A percentile compares a stretch with the other conserved stretches of the same genome.
phyloP scores from a whole-genome alignment of 2,888 invertebrate genomes.

The Eledona agricola region DNA sequence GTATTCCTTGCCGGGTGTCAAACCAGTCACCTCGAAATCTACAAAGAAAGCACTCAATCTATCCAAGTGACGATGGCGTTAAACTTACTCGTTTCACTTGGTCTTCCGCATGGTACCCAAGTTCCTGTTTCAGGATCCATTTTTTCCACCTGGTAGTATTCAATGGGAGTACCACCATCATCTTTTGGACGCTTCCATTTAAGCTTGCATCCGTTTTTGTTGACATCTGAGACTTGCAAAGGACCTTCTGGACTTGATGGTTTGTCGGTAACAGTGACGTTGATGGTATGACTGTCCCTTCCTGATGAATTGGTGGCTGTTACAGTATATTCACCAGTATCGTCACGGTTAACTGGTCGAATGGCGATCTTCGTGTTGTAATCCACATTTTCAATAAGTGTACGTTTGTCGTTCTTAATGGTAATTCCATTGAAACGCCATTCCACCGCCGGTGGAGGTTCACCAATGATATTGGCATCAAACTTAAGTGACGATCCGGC shows the following conservation, averaged over 20 bases:
- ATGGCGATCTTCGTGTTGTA: conserved; percentile 89
- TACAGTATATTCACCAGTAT: conserved; percentile 88
- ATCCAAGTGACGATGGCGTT: neutral
- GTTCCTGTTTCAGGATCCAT: conserved; percentile 89
- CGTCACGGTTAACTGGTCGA: conserved; percentile 80
- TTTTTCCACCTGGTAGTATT: conserved; percentile 96
- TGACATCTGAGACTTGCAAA: conserved; percentile 86
- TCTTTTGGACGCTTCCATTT: conserved; percentile 96
- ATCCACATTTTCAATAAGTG: conserved; percentile 83
- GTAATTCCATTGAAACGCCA: conserved; percentile 91
- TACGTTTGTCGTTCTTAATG: conserved; percentile 72
- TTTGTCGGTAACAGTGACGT: conserved; percentile 86
- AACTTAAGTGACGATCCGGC: conserved; percentile 93
- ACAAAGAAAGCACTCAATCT: no score
- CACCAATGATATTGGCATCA: conserved; percentile 92
- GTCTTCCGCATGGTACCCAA: conserved; percentile 88
- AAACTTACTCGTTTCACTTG: conserved; percentile 78
- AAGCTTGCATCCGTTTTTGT: conserved; percentile 91
- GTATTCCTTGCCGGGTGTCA: conserved; percentile 92
- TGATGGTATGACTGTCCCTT: conserved; percentile 82
- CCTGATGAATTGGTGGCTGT: conserved; percentile 89
- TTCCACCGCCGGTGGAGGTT: conserved; percentile 92
- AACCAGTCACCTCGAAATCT: conserved; percentile 82
- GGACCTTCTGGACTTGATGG: conserved; percentile 91
- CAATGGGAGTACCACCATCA: conserved; percentile 94